Percentiles rank a stretch among this genome's conserved stretches.
Conservation (phyloP, 2,113 vertebrate species). For the Amphilophus citrinellus region DNA sequence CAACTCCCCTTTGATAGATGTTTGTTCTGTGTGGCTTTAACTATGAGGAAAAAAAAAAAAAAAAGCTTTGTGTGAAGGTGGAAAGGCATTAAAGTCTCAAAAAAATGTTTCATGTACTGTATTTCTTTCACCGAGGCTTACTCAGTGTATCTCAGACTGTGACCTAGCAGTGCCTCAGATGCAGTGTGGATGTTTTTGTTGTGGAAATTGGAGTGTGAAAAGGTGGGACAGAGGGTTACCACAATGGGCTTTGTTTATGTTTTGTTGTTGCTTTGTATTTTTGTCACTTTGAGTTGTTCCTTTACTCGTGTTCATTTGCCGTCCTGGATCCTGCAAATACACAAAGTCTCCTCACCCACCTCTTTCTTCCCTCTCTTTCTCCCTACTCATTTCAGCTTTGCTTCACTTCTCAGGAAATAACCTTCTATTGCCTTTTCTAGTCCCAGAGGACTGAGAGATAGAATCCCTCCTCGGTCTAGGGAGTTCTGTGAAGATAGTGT, state of each 20-base stretch:
- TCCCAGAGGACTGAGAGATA: constrained; percentile 76
- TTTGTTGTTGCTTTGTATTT: constrained; percentile 58
- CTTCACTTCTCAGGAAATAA: constrained; percentile 74
- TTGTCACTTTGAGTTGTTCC: constrained; percentile 52
- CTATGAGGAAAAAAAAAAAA: constrained; percentile 3
- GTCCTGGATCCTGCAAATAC: constrained; percentile 31
- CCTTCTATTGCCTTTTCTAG: constrained; percentile 66
- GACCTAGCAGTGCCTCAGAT: constrained; percentile 43
- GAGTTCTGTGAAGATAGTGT: constrained; percentile 73
- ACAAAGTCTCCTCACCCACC: constrained; percentile 34
- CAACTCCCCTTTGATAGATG: constrained; percentile 62
- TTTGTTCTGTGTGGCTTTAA: constrained; percentile 56
- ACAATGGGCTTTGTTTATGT: constrained; percentile 56
- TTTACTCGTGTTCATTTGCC: constrained; percentile 31
- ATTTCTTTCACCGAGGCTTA: constrained; percentile 27
- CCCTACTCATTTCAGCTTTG: constrained; percentile 34
- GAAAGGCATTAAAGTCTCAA: constrained; percentile 35
- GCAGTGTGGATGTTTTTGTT: constrained; percentile 59
- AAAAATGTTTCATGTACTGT: constrained; percentile 26
- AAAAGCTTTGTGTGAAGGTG: constrained; percentile 26
- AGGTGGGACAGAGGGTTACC: constrained; percentile 50
- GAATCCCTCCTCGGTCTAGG: constrained; percentile 71
- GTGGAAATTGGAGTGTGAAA: constrained; percentile 62
- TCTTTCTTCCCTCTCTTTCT: constrained; percentile 39
- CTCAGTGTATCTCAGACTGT: constrained; percentile 27